phyloP scores from a whole-genome alignment of 2,888 invertebrate genomes.

The Timandra comae region DNA sequence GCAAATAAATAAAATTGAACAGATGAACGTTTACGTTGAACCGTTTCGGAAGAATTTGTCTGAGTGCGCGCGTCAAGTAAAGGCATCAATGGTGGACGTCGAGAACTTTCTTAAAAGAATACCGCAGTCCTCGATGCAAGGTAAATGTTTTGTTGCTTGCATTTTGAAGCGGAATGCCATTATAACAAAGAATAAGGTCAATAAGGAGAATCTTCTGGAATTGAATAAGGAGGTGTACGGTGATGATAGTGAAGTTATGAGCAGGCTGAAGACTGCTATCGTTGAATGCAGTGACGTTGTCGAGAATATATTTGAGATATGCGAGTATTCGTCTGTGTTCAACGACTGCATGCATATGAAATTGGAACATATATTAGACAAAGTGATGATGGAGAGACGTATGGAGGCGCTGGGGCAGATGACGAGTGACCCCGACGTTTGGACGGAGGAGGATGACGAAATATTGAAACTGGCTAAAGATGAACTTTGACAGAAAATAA shows the following conservation, averaged over 20 bases:
- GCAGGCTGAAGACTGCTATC: constrained; percentile 45
- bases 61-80: constrained; percentile 61
- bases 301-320: constrained; percentile 58
- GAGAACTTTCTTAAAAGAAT: constrained; percentile 59
- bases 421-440: constrained; percentile 49
- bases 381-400: constrained; percentile 57
- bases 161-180: constrained; percentile 57
- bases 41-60: constrained; percentile 61
- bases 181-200: constrained; percentile 55
- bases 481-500: constrained; percentile 50
- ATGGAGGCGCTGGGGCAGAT: constrained; percentile 65
- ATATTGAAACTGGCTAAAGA: constrained; percentile 55
- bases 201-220: constrained; percentile 41
- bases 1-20: constrained; percentile 44
- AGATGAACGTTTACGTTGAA: constrained; percentile 51
- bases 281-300: constrained; percentile 42
- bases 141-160: constrained; percentile 68
- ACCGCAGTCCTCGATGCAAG: constrained; percentile 50
- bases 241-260: constrained; percentile 57
- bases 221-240: constrained; percentile 54
- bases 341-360: constrained; percentile 71
- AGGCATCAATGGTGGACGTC: constrained; percentile 52
- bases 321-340: constrained; percentile 62
- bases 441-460: constrained; percentile 58
- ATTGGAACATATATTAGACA: constrained; percentile 66